Evolutionary conservation across 2,888 invertebrate species (phyloP), one percentile per base, ranked within the genome.

Genomic region (Zaprionus bogoriensis): DNA sequence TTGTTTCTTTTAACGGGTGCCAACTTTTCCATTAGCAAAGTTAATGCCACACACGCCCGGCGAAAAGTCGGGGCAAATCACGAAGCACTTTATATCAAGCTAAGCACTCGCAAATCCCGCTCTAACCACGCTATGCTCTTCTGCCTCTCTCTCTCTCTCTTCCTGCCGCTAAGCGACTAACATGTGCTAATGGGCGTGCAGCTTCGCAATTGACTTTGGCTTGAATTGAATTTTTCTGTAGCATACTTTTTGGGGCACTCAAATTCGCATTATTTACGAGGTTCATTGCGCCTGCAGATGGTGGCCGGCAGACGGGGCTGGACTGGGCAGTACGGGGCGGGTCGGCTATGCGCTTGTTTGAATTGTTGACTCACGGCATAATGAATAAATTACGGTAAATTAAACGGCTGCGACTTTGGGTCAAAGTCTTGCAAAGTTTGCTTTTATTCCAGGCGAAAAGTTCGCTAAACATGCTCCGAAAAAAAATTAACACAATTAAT

Each of bases 1-100:
- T 6, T 17, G 9, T 38, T 36, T 23, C 45, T 46, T 32, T 42
- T 36, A 54, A 41, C 36, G 30, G 51, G 59, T 47, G 52, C 36
- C 51, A 73, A 74, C 58, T 77, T 74, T 77, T 68, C 68, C 74
- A 74, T 77, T 74, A 73, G 69, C 39, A 39, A 58, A 60, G 50
- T 66, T 57, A 55, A 67, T 44, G 44, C 50, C 30, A 42, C 47
- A 19, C 39, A 55, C 32, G 17, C 32, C 14, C 5, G 7, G 12
- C 30, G 14, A 25, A 22, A 51, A 38, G 19, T 46, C 38, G 25
- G 12, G 6, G 10, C 2, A 38, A 38, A 54, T 54, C 39, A 22
- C 32, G 32, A 20, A 19, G 27, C 41, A 39, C 30, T 42, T 28
- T 22, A 38, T 36, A 52, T 57, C 23, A 42, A 52, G 25, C 25